Conservation (phyloP, 2,113 vertebrate species). For the Triplophysa siluroides region DNA sequence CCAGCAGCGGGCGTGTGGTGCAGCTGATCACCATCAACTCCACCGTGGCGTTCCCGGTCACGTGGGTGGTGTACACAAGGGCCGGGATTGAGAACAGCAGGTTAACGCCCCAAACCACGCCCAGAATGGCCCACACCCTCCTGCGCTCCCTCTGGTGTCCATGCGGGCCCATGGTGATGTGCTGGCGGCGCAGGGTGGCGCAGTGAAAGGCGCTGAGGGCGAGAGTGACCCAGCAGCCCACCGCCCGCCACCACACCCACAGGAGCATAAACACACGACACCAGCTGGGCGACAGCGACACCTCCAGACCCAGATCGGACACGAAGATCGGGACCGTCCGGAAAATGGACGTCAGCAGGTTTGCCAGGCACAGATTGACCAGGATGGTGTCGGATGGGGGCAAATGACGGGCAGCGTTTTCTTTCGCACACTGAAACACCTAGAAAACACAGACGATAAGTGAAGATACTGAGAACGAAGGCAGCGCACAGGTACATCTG, state of each 20-base stretch:
- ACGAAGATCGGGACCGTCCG: slow-evolving; percentile 78
- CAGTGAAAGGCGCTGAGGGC: slow-evolving; percentile 76
- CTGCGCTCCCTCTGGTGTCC: slow-evolving; percentile 64
- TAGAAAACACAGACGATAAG: slow-evolving; percentile 47
- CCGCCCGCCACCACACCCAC: slow-evolving; percentile 80
- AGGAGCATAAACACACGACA: slow-evolving; percentile 79
- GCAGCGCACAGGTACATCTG: no score
- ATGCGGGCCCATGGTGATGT: slow-evolving; percentile 59
- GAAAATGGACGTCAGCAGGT: slow-evolving; percentile 76
- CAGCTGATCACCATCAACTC: slow-evolving; percentile 81
- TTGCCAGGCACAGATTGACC: slow-evolving; percentile 76
- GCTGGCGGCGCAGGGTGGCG: slow-evolving; percentile 67
- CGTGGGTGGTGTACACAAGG: slow-evolving; percentile 66
- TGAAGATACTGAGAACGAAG: not conserved
- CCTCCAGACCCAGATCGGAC: slow-evolving; percentile 73
- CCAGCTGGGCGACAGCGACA: slow-evolving; percentile 69
- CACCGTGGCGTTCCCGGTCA: slow-evolving; percentile 68
- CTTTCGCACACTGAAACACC: slow-evolving; percentile 68
- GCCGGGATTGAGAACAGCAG: slow-evolving; percentile 72
- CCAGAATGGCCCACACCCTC: slow-evolving; percentile 62
- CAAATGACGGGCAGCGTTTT: slow-evolving; percentile 61
- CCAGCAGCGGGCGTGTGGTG: slow-evolving; percentile 76
- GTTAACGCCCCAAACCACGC: slow-evolving; percentile 71
- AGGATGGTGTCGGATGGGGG: slow-evolving; percentile 73
- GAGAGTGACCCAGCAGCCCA: slow-evolving; percentile 77